Conservation (phyloP, 2,113 vertebrate genomes). For the Theristicus caerulescens region DNA sequence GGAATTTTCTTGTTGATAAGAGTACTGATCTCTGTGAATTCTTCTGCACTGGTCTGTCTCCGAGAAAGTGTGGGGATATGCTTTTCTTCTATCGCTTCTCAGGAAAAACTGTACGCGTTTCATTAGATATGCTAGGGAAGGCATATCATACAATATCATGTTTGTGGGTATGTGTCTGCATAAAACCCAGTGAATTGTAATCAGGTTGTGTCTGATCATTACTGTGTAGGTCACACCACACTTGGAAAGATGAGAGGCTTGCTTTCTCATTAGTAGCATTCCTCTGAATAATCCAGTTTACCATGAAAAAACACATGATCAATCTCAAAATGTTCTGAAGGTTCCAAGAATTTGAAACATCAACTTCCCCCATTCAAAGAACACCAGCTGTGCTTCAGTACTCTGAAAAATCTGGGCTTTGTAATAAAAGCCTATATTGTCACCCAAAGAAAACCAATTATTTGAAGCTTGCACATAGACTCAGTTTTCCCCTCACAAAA, state of each 20-base stretch:
- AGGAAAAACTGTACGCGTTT: neutral
- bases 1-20: neutral
- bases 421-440: neutral
- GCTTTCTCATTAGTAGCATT: neutral
- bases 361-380: constrained; percentile 3
- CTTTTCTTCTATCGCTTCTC: neutral
- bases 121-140: neutral
- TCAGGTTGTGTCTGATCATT: neutral
- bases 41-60: neutral
- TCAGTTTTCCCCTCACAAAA: neutral
- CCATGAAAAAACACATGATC: neutral
- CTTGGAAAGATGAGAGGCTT: neutral
- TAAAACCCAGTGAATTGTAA: neutral
- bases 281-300: constrained; percentile 29
- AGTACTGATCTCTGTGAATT: neutral
- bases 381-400: constrained; percentile 34
- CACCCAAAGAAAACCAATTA: constrained; percentile 25
- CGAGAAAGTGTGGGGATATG: neutral
- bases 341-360: constrained; percentile 41
- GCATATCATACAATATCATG: neutral
- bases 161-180: neutral
- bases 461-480: neutral
- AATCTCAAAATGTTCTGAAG: constrained; percentile 16
- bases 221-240: neutral
- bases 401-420: constrained; percentile 12